Evolutionary conservation across 1,140 invertebrate species (phyloP).

Genomic region (Formica exsecta): DNA sequence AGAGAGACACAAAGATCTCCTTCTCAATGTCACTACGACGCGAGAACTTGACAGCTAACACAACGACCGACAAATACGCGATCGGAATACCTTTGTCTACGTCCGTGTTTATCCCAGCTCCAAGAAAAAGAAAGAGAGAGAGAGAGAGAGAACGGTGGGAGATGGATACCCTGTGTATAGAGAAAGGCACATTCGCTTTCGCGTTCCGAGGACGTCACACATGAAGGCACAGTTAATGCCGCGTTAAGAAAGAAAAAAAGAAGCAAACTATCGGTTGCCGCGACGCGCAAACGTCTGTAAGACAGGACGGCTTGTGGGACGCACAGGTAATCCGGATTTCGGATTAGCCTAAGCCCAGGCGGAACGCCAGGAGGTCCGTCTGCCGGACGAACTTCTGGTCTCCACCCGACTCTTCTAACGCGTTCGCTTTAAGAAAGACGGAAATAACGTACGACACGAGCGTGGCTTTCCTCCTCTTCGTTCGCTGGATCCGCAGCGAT

Average conservation of each 20-base stretch:
- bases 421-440: slow-evolving; percentile 70
- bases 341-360: slow-evolving; percentile 81
- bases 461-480: slow-evolving; percentile 57
- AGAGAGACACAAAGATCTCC: background rate
- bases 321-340: slow-evolving; percentile 83
- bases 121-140: background rate
- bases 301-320: slow-evolving; percentile 69
- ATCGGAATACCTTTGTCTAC: slow-evolving; percentile 51
- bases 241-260: slow-evolving; percentile 24
- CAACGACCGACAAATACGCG: slow-evolving; percentile 9
- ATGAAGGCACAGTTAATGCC: slow-evolving; percentile 16
- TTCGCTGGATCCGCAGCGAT: slow-evolving; percentile 48
- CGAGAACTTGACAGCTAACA: slow-evolving; percentile 21
- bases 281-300: slow-evolving; percentile 69
- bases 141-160: background rate
- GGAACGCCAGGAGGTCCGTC: slow-evolving; percentile 70
- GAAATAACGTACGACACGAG: slow-evolving; percentile 62
- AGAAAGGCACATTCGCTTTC: slow-evolving; percentile 48
- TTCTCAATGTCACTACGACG: slow-evolving; percentile 16
- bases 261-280: slow-evolving; percentile 49
- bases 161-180: background rate
- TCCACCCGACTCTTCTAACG: slow-evolving; percentile 39
- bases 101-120: slow-evolving; percentile 22
- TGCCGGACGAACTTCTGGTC: slow-evolving; percentile 44
- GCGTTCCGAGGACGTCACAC: slow-evolving; percentile 30